Evolutionary conservation across 2,113 vertebrate species (phyloP), one percentile per base, ranked within the genome.

Genomic region (Rhinopomastus cyanomelas): DNA sequence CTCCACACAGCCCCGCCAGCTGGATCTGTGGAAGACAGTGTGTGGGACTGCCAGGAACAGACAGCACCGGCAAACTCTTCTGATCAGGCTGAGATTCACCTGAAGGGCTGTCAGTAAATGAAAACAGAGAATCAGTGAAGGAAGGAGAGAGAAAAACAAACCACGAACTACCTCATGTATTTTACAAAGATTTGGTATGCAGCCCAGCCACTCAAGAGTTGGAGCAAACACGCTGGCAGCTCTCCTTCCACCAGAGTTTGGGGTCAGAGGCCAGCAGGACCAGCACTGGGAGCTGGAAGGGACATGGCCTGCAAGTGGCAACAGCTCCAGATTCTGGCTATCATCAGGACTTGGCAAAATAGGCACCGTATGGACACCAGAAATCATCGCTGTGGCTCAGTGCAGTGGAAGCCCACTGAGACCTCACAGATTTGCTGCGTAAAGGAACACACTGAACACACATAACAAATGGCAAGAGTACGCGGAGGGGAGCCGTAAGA

Each of bases 131-230:
- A 82, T 29, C 11, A 18, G n/a, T 42, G 21, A 61, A 77, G 55
- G 62, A 81, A 49, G 1, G 9, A 55, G 12, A n/a, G 48, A 67
- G 25, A 30, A 64, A 88, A 83, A 19, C 30, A 61, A 85, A 37
- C 20, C 12, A 56, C n/a, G 55, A 21, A 68, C 4, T n/a, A n/a
- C n/a, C n/a, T 12, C n/a, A 44, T 12, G 10, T 1, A 10, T 48
- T 92, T 64, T 78, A 61, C 18, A 11, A 59, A 84, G 57, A 57
- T 8, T 5, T 20, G 5, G 18, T 51, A 32, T 62, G 46, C 4
- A 66, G 39, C 49, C 10, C 0, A 0, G 8, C 12, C 9, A 11
- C 29, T 44, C 7, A 13, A n/a, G 29, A 5, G 12, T 53, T 60
- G 85, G 16, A 36, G 5, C 6, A 88, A 76, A 79, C 3, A 1